Evolutionary conservation across 2,888 invertebrate species (phyloP), one percentile per base, ranked within the genome.

Genomic region (Scaptomyza flava): DNA sequence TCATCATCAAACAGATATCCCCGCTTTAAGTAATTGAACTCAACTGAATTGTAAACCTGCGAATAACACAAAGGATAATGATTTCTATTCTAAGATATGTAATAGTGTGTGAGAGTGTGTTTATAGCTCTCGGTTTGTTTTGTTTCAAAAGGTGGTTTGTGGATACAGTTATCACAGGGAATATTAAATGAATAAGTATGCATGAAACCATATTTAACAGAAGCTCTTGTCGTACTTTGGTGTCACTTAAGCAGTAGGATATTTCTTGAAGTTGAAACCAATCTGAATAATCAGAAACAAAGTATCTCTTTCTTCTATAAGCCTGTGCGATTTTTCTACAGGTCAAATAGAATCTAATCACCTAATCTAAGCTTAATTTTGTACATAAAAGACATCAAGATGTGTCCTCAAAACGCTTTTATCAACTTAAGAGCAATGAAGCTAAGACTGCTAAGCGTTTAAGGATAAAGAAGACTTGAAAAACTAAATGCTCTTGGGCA

Each of bases 11-110:
- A 53, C 50, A 48, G 58, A 59, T 62, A 14, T 14, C 11, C 6
- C 42, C 58, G 53, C 20, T 45, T 43, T 62, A 79, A 69, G 79
- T 79, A 81, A 83, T 86, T 77, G 81, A 72, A 58, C 72, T 71
- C 81, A 58, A 54, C 60, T 77, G 79, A 79, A 72, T 68, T 86
- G 81, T 67, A 68, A 83, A 79, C 61, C 75, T 68, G 74, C 23
- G 17, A 17, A 17, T 17, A 17, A 17, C 17, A 17, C 17, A 17
- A 17, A 17, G 1, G 17, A 17, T 17, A 17, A 17, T 17, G 17
- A 17, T 17, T 17, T 17, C 17, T 17, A 2, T 20, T 34, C 8
- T 6, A 50, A 9, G 14, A 31, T 43, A 43, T 36, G 17, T 36
- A 8, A 45, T 46, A 50, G 23, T 45, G 36, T 33, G 42, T 43